phyloP scores from a whole-genome alignment of 1,140 invertebrate species.

The Mya arenaria region DNA sequence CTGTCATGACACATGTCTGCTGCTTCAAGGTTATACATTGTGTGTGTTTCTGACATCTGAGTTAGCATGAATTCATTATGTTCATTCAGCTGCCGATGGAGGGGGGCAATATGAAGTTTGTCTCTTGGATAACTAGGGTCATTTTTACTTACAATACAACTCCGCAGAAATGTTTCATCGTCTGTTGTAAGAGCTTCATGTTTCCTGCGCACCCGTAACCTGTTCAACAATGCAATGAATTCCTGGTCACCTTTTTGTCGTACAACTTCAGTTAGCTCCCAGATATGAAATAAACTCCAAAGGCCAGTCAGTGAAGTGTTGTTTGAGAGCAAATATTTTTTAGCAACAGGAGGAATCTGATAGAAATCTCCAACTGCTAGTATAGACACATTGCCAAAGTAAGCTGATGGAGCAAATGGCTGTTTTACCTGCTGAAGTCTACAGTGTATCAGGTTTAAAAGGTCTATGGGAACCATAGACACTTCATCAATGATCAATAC shows the following conservation, averaged over 20 bases:
- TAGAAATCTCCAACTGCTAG: constrained; percentile 25
- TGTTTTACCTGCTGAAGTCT: constrained; percentile 21
- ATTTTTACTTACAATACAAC: neutral
- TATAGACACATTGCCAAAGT: constrained; percentile 20
- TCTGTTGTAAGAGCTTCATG: neutral
- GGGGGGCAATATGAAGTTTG: neutral
- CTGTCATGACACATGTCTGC: constrained; percentile 9
- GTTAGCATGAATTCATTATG: constrained; percentile 12
- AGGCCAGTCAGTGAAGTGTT: constrained; percentile 9
- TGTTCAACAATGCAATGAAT: neutral
- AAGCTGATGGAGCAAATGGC: neutral
- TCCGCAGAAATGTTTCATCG: neutral
- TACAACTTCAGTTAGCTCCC: neutral
- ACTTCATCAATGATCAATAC: constrained; percentile 28
- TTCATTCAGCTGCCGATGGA: neutral
- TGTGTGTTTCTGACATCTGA: neutral
- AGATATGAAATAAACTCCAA: constrained; percentile 4
- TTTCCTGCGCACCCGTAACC: neutral
- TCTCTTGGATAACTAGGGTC: constrained; percentile 5
- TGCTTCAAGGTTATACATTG: neutral
- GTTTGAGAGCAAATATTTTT: neutral
- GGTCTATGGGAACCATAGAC: constrained; percentile 3
- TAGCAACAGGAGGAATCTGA: constrained; percentile 15
- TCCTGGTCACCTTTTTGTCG: constrained; percentile 20
- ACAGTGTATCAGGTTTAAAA: neutral